A percentile compares a stretch with the other conserved stretches of the same genome.
Conservation (phyloP, 2,888 invertebrate genomes). For the Meliscaeva auricollis region DNA sequence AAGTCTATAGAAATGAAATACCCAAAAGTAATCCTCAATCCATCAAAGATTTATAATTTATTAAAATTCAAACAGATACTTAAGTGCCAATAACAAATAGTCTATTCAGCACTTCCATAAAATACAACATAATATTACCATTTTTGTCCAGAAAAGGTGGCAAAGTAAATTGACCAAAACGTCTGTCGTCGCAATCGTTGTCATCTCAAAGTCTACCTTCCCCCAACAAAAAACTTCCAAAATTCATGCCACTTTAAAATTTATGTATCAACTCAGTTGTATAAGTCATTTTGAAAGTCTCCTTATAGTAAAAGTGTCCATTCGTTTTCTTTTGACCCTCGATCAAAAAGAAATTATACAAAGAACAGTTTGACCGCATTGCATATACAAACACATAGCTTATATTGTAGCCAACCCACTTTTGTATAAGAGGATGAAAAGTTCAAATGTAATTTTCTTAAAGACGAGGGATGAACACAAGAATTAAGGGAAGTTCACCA, state of each 20-base stretch:
- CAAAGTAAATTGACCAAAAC: slow-evolving; percentile 74
- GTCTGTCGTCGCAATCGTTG: slow-evolving; percentile 45
- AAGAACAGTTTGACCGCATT: slow-evolving; percentile 61
- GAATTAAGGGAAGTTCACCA: slow-evolving; percentile 36
- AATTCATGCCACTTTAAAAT: slow-evolving; percentile 40
- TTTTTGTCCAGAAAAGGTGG: slow-evolving; percentile 61
- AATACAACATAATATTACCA: slow-evolving; percentile 44
- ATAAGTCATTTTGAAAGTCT: slow-evolving; percentile 54
- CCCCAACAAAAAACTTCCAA: not conserved
- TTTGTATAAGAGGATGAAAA: slow-evolving; percentile 17
- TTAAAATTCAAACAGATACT: slow-evolving; percentile 73
- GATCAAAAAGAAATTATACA: slow-evolving; percentile 76
- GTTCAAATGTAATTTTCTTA: slow-evolving; percentile 73
- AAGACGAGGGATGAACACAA: slow-evolving; percentile 62
- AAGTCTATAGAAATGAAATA: not conserved
- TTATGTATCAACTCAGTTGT: slow-evolving; percentile 43
- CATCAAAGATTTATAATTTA: slow-evolving; percentile 74
- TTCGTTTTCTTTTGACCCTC: slow-evolving; percentile 51
- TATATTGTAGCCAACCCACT: slow-evolving; percentile 32
- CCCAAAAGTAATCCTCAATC: slow-evolving; percentile 51
- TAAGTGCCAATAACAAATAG: slow-evolving; percentile 75
- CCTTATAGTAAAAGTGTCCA: slow-evolving; percentile 42
- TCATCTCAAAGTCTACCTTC: slow-evolving; percentile 26
- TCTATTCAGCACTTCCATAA: slow-evolving; percentile 44
- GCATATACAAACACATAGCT: not conserved